These are phyloP conservation scores for Tyrannus savana DNA, from an alignment of 2,113 vertebrate genomes.

Conservation along the genomic window DNA sequence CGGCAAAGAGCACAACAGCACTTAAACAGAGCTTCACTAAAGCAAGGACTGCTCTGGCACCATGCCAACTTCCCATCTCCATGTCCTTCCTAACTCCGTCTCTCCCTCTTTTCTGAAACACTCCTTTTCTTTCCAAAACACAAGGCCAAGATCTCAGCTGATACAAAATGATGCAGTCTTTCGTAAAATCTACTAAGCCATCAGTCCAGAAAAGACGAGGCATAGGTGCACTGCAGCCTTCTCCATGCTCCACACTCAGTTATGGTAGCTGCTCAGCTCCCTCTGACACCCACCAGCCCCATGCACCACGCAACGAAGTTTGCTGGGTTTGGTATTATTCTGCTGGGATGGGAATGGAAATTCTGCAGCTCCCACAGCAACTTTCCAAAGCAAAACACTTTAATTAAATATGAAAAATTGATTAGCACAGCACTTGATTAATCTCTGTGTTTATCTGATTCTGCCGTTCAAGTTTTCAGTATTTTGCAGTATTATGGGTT, in stretches of 20 bases:
- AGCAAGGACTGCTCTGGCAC: not conserved
- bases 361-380: not conserved
- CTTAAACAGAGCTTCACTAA: not conserved
- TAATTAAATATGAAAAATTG: slow-evolving; percentile 51
- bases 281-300: not conserved
- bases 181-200: not conserved
- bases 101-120: not conserved
- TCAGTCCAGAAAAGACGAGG: not conserved
- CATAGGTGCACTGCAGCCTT: not conserved
- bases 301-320: accelerated
- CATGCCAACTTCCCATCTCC: not conserved
- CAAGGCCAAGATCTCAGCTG: not conserved
- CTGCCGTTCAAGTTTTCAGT: not conserved
- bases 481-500: not conserved
- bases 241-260: not conserved
- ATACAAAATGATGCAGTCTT: not conserved
- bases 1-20: not conserved
- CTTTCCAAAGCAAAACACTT: slow-evolving; percentile 16
- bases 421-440: not conserved
- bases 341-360: not conserved
- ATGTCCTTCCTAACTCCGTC: not conserved
- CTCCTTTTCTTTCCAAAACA: not conserved
- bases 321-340: not conserved
- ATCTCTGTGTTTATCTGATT: not conserved
- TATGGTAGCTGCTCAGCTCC: not conserved